phyloP scores from a whole-genome alignment of 2,888 invertebrate genomes.

The Hydriomena furcata region DNA sequence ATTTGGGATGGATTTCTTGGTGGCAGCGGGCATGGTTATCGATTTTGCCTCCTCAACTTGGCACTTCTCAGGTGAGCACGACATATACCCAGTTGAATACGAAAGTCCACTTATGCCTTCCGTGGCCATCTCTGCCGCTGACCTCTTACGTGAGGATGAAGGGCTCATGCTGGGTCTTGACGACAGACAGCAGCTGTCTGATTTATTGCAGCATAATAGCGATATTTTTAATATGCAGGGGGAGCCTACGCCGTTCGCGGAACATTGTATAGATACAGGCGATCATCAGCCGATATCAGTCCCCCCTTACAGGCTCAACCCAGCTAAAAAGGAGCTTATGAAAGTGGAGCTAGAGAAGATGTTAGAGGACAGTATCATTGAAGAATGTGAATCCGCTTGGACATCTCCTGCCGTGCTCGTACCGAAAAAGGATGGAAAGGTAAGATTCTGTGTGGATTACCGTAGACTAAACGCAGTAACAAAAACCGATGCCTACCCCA shows the following conservation, averaged over 20 bases:
- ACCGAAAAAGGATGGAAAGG: neutral
- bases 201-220: neutral
- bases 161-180: neutral
- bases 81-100: slow-evolving; percentile 1
- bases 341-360: neutral
- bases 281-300: neutral
- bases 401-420: neutral
- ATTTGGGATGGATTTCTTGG: neutral
- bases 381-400: too few species aligned
- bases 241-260: neutral
- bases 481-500: neutral
- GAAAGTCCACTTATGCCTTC: neutral
- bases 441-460: neutral
- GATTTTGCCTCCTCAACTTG: neutral
- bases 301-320: too few species aligned
- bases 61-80: neutral
- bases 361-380: too few species aligned
- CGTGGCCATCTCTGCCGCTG: neutral
- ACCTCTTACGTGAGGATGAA: neutral
- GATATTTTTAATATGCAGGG: neutral
- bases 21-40: neutral
- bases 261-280: neutral
- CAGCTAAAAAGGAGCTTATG: too few species aligned
- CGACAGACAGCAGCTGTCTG: neutral
- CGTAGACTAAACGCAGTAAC: neutral